Conservation (phyloP, 2,113 vertebrate genomes). For the Equus quagga region DNA sequence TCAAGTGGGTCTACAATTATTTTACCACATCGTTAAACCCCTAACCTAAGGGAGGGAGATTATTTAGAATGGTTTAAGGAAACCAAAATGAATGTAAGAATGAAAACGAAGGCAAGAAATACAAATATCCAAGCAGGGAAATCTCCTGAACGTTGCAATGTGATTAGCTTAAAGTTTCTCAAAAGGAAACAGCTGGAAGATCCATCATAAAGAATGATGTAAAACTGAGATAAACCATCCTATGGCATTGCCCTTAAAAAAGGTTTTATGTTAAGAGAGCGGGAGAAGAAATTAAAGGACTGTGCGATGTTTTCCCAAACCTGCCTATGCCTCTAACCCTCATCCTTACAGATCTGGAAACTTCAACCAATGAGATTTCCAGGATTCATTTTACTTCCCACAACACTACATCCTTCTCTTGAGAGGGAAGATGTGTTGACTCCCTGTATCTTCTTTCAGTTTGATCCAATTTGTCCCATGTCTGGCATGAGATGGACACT, state of each 20-base stretch:
- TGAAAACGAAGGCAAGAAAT: not conserved
- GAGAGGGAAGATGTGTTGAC: not conserved
- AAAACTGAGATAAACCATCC: not conserved
- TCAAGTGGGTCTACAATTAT: not conserved
- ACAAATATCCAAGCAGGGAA: not conserved
- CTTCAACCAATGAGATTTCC: not conserved
- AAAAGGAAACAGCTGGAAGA: not conserved
- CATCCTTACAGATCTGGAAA: not conserved
- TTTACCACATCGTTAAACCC: slow-evolving; percentile 17
- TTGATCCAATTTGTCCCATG: not conserved
- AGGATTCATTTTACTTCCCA: not conserved
- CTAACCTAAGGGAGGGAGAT: not conserved
- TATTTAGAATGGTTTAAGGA: not conserved
- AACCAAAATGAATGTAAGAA: not conserved
- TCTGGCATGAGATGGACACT: not conserved
- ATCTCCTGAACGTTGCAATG: not conserved
- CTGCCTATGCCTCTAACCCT: not conserved
- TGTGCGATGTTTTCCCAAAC: not conserved
- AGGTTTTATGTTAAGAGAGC: not conserved
- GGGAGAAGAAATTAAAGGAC: not conserved
- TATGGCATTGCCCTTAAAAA: not conserved
- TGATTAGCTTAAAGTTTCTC: not conserved
- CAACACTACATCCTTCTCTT: not conserved
- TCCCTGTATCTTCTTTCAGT: not conserved
- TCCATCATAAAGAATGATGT: not conserved